Base-by-base conservation (phyloP, 2,888 invertebrate species). In the Lasioglossum pauxillum region DNA sequence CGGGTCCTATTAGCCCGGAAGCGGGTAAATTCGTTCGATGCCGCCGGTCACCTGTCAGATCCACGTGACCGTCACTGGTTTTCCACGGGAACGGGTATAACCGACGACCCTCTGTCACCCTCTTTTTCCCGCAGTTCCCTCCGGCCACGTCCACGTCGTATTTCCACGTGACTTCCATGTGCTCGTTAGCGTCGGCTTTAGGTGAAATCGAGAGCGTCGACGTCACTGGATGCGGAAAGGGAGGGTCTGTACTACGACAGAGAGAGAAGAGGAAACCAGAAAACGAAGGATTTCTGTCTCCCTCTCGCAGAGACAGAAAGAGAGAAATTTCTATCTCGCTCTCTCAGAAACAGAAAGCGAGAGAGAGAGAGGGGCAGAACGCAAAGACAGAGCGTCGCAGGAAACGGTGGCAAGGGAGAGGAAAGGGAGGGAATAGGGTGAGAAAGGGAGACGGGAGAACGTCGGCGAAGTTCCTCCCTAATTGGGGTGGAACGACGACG, bases 171-270 rank as follows among this genome's bases (percentile, higher is more conserved):
- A 94, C 94, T 95, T 94, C 93, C 95, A 94, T 93, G 94, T 92
- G 93, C 95, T 95, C 95, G 95, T 95, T 95, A 95, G 93, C 93
- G 95, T 94, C 95, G 94, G 94, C 95, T 95, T 94, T 94, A 91
- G 93, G 92, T 93, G 93, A 94, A 94, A 94, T 93, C 93, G 93
- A 94, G 94, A 94, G 94, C 93, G 92, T 91, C 92, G 92, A 93
- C 92, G 93, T 93, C 92, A 92, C 85, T 88, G 87, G 78, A 82
- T 86, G 89, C 88, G 86, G 85, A 82, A 88, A 78, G 87, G 84
- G 86, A 77, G 75, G 71, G 10, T 23, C 16, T 2, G 35, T 38
- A 27, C 14, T 14, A 31, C 78, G 80, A 75, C 81, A 73, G 87
- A 81, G 75, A 46, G 75, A 27, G 2, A 73, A 69, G 78, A 71